Percentiles rank a stretch among this genome's conserved stretches.
These are phyloP conservation scores for Reticulitermes lucifugus DNA, from an alignment of 2,888 invertebrate genomes.

Conservation along the genomic window DNA sequence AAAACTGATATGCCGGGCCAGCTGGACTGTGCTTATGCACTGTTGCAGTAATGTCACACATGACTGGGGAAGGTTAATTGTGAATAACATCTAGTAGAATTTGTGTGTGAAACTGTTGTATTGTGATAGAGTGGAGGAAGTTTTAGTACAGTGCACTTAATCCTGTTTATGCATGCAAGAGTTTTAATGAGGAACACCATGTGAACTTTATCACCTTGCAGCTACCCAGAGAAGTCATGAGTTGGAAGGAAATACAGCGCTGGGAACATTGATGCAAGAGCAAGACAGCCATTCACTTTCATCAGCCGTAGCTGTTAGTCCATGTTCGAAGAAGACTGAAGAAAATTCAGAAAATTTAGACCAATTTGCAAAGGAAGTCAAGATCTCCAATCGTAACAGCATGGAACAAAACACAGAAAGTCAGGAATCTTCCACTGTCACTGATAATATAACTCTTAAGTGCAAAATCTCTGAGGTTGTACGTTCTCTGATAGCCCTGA, in stretches of 20 bases:
- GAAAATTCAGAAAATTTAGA: neutral
- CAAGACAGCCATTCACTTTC: neutral
- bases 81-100: no score
- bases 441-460: neutral
- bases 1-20: no score
- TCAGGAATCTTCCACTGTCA: neutral
- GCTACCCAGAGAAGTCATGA: constrained; percentile 18
- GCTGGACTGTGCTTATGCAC: no score
- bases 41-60: no score
- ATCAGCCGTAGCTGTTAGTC: neutral
- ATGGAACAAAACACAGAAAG: no score
- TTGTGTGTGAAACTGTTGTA: no score
- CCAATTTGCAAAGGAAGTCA: neutral
- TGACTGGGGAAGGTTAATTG: no score
- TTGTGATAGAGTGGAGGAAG: no score
- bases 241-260: neutral
- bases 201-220: constrained; percentile 49
- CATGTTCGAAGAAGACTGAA: neutral
- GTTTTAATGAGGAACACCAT: constrained; percentile 14
- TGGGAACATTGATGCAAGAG: neutral
- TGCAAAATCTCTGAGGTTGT: neutral
- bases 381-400: neutral
- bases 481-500: no score
- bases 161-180: constrained; percentile 3
- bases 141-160: no score